These are phyloP conservation scores for Drosophila histrio DNA, from an alignment of 2,888 invertebrate genomes.

Conservation along the genomic window DNA sequence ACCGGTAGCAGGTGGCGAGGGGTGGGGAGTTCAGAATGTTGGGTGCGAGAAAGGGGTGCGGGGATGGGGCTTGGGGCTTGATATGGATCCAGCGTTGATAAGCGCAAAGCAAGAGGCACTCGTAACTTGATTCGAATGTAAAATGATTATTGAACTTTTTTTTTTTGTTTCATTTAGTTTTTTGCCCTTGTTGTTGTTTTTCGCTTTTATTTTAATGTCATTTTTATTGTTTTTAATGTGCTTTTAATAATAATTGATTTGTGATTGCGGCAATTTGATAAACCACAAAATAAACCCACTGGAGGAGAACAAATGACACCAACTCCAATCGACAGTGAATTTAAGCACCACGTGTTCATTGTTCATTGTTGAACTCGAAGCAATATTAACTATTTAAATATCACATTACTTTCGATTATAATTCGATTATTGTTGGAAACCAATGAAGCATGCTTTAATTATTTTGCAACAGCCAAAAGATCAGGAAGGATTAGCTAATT, in stretches of 20 bases:
- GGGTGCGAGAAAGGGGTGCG: not conserved
- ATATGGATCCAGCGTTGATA: constrained; percentile 57
- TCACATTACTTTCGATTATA: not conserved
- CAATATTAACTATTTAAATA: not conserved
- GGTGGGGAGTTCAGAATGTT: not conserved
- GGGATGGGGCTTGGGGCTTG: not conserved
- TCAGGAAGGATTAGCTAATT: no score
- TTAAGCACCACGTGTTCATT: no score
- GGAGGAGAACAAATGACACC: constrained; percentile 23
- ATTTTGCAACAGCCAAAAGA: no score
- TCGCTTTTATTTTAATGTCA: constrained; percentile 50
- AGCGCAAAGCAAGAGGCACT: constrained; percentile 17
- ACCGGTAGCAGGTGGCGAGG: not conserved
- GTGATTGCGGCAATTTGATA: constrained; percentile 62
- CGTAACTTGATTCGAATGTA: constrained; percentile 44
- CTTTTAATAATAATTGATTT: constrained; percentile 76
- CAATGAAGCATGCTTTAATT: not conserved
- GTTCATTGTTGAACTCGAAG: not conserved
- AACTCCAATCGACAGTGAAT: not conserved
- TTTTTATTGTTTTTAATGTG: constrained; percentile 75
- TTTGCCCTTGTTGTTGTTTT: not conserved
- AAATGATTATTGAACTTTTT: constrained; percentile 64
- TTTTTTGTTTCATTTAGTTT: constrained; percentile 11
- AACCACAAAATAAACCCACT: constrained; percentile 40
- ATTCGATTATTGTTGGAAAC: not conserved